Base-by-base conservation (phyloP, 53 echinoderm and acorn worm genomes). In the Paelopatides confundens region DNA sequence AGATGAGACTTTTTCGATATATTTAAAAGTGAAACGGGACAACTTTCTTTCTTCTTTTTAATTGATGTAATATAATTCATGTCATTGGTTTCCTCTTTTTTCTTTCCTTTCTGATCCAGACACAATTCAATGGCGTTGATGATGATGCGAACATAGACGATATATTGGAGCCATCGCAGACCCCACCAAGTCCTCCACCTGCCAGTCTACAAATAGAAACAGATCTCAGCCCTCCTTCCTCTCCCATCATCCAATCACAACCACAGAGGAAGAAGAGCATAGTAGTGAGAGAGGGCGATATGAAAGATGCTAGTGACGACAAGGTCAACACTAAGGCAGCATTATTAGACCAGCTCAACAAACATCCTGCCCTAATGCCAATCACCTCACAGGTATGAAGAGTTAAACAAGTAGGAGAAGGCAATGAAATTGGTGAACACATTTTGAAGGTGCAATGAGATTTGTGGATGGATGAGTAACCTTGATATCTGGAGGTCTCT, bases 331-430 rank as follows among this genome's bases (percentile, higher is more conserved):
- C 39, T 21, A 6, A 9, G 28, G 74, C 18, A 28, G 52, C 54
- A 53, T 7, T 81, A 53, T 18, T 81, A 15, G 81, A 81, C 26
- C 15, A 81, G 10, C 52, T 81, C 66, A 86, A 58, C 43, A 89
- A 62, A 32, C 92, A 92, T 62, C 81, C 89, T 14, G 27, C 86
- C 31, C 68, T 92, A 51, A 66, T 63, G 34, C 92, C 89, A 9
- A 40, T 92, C 9, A 69, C 92, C 18, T 68, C 79, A 13, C 43
- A 69, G 82, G 92, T 58, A 58, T 1, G 4, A 58, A 23, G n/a
- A n/a, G n/a, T n/a, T n/a, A n/a, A n/a, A n/a, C n/a, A n/a, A n/a
- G n/a, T n/a, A n/a, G n/a, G n/a, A n/a, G n/a, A n/a, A n/a, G n/a
- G n/a, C n/a, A n/a, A n/a, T n/a, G n/a, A n/a, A n/a, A n/a, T n/a